These are phyloP conservation scores for Penaeus vannamei DNA, from an alignment of 1,140 invertebrate species.

Conservation along the genomic window DNA sequence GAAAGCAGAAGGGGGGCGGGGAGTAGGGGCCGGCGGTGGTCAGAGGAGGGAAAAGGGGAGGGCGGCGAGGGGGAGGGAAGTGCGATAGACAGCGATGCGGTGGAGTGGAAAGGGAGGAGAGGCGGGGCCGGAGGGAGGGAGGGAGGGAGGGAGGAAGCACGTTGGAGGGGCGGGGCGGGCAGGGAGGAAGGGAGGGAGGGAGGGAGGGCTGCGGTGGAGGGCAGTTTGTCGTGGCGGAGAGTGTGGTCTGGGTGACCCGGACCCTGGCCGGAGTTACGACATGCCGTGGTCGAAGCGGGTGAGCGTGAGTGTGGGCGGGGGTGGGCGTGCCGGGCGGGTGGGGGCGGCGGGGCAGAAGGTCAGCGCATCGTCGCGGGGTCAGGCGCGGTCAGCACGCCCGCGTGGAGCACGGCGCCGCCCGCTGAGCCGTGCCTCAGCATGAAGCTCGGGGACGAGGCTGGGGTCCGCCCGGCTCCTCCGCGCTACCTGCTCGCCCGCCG, in stretches of 20 bases:
- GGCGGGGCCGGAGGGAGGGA: not conserved
- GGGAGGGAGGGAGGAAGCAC: not conserved
- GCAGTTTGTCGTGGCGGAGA: not conserved
- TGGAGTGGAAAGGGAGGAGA: not conserved
- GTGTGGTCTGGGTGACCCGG: conserved; percentile 7
- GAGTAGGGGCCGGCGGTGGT: not conserved
- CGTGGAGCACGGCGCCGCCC: not conserved
- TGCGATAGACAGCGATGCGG: not conserved
- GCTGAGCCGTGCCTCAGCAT: not conserved
- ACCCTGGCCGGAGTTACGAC: conserved; percentile 38
- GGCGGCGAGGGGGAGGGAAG: not conserved
- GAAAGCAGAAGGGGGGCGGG: not conserved
- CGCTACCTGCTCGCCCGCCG: not conserved
- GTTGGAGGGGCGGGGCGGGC: not conserved
- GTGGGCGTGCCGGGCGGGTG: conserved; percentile 42
- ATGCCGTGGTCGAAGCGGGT: conserved; percentile 29
- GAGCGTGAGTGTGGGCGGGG: conserved; percentile 51
- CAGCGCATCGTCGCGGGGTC: conserved; percentile 43
- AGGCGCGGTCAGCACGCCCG: conserved; percentile 44
- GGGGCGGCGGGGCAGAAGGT: conserved; percentile 31
- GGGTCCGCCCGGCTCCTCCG: not conserved
- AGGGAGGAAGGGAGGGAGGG: not conserved
- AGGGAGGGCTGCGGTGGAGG: not conserved
- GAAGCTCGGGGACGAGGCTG: not conserved
- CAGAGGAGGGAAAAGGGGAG: not conserved